Evolutionary conservation across 2,888 invertebrate species (phyloP).

Genomic region (Ametastegia equiseti): DNA sequence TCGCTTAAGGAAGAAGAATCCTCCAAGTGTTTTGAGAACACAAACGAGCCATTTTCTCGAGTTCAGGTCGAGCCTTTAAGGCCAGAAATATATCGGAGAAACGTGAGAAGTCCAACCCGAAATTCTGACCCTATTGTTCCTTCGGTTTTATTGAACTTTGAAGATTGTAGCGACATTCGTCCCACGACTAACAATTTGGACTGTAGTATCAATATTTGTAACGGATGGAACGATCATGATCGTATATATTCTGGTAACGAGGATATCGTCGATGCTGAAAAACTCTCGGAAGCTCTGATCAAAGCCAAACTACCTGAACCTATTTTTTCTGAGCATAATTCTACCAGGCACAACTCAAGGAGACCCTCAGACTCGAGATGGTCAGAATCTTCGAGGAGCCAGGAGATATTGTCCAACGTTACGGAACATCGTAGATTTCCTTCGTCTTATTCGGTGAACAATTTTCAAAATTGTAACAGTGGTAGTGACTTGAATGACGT

Average conservation of each 20-base stretch:
- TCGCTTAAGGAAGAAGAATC: conserved; percentile 60
- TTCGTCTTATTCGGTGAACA: conserved; percentile 71
- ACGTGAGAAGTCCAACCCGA: conserved; percentile 60
- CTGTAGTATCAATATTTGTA: background rate
- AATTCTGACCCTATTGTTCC: conserved; percentile 68
- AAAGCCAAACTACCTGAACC: conserved; percentile 62
- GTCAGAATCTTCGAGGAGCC: conserved; percentile 73
- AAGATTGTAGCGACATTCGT: conserved; percentile 61
- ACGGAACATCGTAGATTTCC: conserved; percentile 65
- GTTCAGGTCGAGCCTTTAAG: background rate
- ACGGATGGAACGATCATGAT: background rate
- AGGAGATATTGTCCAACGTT: conserved; percentile 67
- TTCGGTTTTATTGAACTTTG: conserved; percentile 67
- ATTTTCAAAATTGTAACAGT: conserved; percentile 68
- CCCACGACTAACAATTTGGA: background rate
- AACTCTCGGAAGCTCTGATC: conserved; percentile 61
- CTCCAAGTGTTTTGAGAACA: conserved; percentile 47
- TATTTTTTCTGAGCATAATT: conserved; percentile 68
- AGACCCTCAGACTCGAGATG: conserved; percentile 71
- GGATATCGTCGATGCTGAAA: conserved; percentile 56
- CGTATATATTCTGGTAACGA: background rate
- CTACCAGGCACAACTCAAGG: conserved; percentile 66
- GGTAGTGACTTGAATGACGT: conserved; percentile 70
- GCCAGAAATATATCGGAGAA: background rate
- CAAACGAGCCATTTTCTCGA: background rate